phyloP scores from a whole-genome alignment of 2,888 invertebrate species.

The Oegoconia quadripuncta region DNA sequence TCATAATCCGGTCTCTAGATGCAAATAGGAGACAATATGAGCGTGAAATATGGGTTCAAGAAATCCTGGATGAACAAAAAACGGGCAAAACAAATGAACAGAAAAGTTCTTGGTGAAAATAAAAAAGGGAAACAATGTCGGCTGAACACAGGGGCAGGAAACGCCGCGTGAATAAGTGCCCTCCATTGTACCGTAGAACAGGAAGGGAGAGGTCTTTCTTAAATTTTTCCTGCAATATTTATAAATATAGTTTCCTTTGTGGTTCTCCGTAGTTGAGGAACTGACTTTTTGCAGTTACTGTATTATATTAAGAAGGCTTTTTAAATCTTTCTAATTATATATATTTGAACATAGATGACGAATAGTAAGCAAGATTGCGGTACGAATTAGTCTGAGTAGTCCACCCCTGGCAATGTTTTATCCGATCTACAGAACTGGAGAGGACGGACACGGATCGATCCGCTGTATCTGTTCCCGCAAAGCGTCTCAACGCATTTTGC shows the following conservation, averaged over 20 bases:
- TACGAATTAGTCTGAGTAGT: no score
- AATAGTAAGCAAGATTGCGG: no score
- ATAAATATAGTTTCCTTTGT: conserved; percentile 10
- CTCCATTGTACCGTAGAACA: conserved; percentile 43
- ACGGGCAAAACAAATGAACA: conserved; percentile 68
- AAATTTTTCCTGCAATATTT: conserved; percentile 27
- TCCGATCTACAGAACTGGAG: no score
- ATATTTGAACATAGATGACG: no score
- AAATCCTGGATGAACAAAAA: conserved; percentile 70
- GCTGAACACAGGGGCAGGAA: conserved; percentile 65
- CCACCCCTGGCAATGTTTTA: no score
- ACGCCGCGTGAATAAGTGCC: conserved; percentile 67
- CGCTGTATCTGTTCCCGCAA: no score
- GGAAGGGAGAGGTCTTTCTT: conserved; percentile 24
- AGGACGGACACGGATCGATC: no score
- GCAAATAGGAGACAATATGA: conserved; percentile 71
- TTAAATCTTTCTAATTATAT: no score
- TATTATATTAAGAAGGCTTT: no score
- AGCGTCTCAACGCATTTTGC: no score
- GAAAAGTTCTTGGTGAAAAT: conserved; percentile 53
- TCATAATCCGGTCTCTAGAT: conserved; percentile 26
- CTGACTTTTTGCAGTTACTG: no score
- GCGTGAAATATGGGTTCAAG: conserved; percentile 76
- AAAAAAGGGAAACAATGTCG: conserved; percentile 56
- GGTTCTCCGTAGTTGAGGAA: no score